Evolutionary conservation across 2,113 vertebrate species (phyloP).

Genomic region (Oreotragus oreotragus): DNA sequence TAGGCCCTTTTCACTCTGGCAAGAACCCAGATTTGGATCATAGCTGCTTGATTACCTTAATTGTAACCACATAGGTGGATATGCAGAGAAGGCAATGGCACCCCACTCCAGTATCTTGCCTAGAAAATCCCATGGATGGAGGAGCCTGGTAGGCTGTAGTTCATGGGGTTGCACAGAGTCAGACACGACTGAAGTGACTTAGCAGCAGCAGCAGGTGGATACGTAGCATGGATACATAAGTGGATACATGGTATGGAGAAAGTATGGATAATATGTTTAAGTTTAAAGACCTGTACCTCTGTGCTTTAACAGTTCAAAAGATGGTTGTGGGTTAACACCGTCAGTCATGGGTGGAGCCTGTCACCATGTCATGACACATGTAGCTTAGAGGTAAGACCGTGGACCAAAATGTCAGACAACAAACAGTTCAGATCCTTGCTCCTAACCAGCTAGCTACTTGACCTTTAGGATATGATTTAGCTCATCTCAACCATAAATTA

Average conservation of each 20-base stretch:
- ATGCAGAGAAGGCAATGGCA: no score
- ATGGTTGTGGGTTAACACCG: background rate
- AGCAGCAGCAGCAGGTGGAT: no score
- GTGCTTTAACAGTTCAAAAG: background rate
- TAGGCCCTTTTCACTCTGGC: background rate
- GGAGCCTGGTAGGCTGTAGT: no score
- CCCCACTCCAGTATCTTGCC: no score
- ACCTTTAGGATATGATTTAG: background rate
- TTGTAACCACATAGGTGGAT: background rate
- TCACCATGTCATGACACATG: background rate
- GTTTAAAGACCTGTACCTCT: no score
- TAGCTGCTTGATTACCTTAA: background rate
- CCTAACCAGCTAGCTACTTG: background rate
- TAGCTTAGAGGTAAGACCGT: background rate
- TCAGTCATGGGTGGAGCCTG: fast-evolving
- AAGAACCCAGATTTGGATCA: background rate
- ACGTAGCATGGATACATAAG: background rate
- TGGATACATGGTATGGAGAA: background rate
- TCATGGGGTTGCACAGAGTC: no score
- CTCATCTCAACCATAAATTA: background rate
- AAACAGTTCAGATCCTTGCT: background rate
- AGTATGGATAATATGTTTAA: fast-evolving
- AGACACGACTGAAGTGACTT: no score
- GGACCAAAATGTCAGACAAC: background rate
- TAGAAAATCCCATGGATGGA: no score